Percentiles rank a stretch among this genome's conserved stretches.
Conservation (phyloP, 1,140 invertebrate species). For the Drosophila nebulosa region DNA sequence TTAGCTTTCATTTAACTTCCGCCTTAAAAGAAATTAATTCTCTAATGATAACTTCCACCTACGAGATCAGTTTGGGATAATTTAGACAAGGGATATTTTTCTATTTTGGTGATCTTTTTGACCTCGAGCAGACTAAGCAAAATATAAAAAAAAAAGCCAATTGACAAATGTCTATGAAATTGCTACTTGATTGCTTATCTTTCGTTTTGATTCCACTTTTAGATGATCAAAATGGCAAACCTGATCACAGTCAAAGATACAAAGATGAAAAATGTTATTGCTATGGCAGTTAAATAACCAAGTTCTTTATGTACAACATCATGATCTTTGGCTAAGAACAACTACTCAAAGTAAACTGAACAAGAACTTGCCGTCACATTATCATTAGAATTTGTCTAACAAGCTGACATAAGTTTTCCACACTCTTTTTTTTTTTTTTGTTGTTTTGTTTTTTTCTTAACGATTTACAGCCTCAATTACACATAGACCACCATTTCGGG, state of each 20-base stretch:
- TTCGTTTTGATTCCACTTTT: no score
- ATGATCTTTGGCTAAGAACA: not conserved
- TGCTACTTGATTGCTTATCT: no score
- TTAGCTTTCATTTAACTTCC: no score
- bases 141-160: no score
- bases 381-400: conserved; percentile 30
- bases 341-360: not conserved
- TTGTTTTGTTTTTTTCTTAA: no score
- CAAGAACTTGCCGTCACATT: not conserved
- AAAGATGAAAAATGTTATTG: not conserved
- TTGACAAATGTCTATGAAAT: no score
- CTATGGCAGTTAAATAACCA: not conserved
- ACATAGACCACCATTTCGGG: conserved; percentile 26
- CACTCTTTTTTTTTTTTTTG: not conserved
- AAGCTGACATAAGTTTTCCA: conserved; percentile 32
- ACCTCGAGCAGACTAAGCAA: no score
- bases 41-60: no score
- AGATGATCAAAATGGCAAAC: not conserved
- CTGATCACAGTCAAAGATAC: not conserved
- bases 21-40: no score
- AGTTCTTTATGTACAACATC: not conserved
- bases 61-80: no score
- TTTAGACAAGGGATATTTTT: no score
- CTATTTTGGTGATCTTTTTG: no score
- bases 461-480: conserved; percentile 43